Percentiles rank a stretch among this genome's conserved stretches.
These are phyloP conservation scores for Agonopterix arenella DNA, from an alignment of 2,888 invertebrate species.

Conservation along the genomic window DNA sequence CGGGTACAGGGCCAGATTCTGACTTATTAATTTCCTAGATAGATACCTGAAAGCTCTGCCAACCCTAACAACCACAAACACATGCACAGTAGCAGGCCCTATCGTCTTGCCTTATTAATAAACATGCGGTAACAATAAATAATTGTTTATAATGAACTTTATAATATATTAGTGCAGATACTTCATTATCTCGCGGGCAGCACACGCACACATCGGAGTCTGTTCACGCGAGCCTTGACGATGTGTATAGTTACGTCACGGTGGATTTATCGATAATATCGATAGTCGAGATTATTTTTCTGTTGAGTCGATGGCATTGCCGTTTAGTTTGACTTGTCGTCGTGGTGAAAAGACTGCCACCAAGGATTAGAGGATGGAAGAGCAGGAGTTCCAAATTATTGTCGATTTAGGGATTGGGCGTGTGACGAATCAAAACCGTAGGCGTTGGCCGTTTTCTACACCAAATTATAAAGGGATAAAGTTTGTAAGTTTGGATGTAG, in stretches of 20 bases:
- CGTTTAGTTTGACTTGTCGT: no score
- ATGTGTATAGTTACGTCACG: conserved; percentile 23
- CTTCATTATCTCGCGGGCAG: conserved; percentile 67
- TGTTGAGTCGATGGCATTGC: no score
- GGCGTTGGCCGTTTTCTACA: no score
- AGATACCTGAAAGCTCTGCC: not conserved
- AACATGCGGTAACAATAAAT: conserved; percentile 77
- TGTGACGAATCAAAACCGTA: no score
- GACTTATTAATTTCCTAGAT: no score
- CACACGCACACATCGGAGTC: conserved; percentile 52
- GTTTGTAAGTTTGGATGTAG: no score
- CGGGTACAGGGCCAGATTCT: no score
- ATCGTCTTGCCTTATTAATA: conserved; percentile 71
- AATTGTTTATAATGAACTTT: conserved; percentile 78
- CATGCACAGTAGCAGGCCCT: conserved; percentile 61
- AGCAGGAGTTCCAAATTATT: no score
- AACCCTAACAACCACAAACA: conserved; percentile 29
- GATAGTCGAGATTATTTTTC: not conserved
- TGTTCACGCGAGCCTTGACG: conserved; percentile 32
- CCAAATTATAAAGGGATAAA: no score
- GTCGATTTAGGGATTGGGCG: no score
- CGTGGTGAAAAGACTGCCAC: no score
- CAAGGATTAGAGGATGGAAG: no score
- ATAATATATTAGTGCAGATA: conserved; percentile 76
- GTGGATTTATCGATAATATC: conserved; percentile 8